These are phyloP conservation scores for Tychaedon coryphoeus DNA, from an alignment of 2,113 vertebrate genomes.

Conservation along the genomic window DNA sequence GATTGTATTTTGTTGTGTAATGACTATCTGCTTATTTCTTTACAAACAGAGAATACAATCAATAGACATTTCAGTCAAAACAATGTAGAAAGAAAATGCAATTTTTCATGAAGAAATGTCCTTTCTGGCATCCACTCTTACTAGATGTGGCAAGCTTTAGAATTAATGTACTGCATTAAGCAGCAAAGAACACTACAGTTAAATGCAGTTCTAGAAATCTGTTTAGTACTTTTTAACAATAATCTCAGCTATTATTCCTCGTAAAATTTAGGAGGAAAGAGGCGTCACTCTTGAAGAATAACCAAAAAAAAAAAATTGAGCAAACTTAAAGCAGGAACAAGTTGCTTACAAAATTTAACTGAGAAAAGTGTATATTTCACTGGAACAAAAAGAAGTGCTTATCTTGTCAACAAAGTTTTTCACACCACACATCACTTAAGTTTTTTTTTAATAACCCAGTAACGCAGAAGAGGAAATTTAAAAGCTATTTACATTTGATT, in stretches of 20 bases:
- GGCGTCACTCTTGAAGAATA: background rate
- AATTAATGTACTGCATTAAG: background rate
- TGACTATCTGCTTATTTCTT: background rate
- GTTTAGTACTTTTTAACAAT: background rate
- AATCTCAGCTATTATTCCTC: background rate
- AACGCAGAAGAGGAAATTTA: background rate
- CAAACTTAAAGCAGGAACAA: background rate
- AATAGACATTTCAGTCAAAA: background rate
- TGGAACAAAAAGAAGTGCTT: background rate
- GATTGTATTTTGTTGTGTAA: slow-evolving; percentile 32
- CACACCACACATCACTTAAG: background rate
- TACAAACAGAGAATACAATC: background rate
- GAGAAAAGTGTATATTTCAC: background rate
- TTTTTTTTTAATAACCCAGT: background rate
- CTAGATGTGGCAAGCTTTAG: background rate
- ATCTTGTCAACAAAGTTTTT: background rate
- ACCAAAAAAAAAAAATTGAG: background rate
- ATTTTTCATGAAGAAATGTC: background rate
- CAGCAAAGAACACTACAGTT: background rate
- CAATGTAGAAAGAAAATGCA: background rate
- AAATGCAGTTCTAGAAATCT: background rate
- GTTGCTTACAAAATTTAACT: background rate
- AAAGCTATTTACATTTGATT: background rate
- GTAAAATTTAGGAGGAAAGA: background rate
- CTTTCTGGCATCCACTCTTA: background rate